A percentile compares a stretch with the other conserved stretches of the same genome.
phyloP scores from a whole-genome alignment of 2,888 invertebrate genomes.

The Bhutanitis thaidina region DNA sequence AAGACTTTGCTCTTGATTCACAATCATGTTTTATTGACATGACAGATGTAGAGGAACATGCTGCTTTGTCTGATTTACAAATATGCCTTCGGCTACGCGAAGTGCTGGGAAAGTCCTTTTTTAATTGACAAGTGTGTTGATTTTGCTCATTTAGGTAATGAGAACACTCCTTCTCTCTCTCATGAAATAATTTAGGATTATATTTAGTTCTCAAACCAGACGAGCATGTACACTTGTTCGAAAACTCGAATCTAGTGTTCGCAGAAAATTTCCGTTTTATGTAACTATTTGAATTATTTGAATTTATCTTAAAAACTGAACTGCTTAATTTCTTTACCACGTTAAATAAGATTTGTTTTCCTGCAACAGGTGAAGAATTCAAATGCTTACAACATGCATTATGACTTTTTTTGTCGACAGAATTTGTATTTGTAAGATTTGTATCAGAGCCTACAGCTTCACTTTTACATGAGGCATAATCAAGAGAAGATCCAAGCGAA shows the following conservation, averaged over 20 bases:
- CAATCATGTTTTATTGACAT: neutral
- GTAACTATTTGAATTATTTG: neutral
- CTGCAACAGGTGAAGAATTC: neutral
- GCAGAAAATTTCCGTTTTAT: neutral
- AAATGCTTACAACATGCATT: neutral
- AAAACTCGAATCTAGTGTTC: no score
- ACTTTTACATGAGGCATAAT: slow-evolving; percentile 13
- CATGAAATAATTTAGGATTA: neutral
- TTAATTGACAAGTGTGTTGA: neutral
- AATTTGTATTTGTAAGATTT: neutral
- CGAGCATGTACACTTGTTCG: neutral
- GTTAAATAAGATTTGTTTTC: neutral
- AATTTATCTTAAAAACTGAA: neutral
- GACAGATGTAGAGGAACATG: neutral
- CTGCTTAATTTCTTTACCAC: neutral
- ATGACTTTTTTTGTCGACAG: neutral
- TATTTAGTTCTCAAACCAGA: neutral
- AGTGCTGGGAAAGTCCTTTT: neutral
- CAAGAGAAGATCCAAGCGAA: slow-evolving; percentile 7
- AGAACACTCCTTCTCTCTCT: neutral
- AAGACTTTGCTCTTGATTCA: neutral
- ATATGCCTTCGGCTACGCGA: neutral
- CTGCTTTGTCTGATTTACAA: neutral
- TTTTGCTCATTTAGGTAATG: neutral
- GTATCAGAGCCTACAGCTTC: neutral